Percentiles rank a stretch among this genome's conserved stretches.
These are phyloP conservation scores for Andrena flavipes DNA, from an alignment of 2,888 invertebrate genomes.

Conservation along the genomic window DNA sequence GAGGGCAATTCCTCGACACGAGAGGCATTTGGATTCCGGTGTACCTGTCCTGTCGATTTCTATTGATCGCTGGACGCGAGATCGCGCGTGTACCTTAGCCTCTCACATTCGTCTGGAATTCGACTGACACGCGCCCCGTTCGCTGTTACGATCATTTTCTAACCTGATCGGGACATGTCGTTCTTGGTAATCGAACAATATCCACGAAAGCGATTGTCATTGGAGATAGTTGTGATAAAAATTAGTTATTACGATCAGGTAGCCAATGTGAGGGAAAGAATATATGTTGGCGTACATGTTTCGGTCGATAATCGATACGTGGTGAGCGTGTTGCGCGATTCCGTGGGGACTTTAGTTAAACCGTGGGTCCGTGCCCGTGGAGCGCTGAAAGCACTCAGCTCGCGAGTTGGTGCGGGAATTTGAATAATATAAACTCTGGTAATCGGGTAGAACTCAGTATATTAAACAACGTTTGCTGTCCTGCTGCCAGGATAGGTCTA, in stretches of 20 bases:
- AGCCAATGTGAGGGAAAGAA: slow-evolving; percentile 45
- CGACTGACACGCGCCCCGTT: slow-evolving; percentile 40
- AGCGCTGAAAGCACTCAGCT: no score
- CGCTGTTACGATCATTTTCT: slow-evolving; percentile 60
- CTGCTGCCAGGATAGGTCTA: no score
- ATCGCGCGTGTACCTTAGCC: slow-evolving; percentile 29
- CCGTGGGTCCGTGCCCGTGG: no score
- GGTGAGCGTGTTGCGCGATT: no score
- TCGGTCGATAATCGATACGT: slow-evolving; percentile 30
- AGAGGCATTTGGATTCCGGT: slow-evolving; percentile 77
- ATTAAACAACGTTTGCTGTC: no score
- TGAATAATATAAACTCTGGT: no score
- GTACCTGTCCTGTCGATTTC: slow-evolving; percentile 23
- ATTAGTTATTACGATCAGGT: slow-evolving; percentile 27
- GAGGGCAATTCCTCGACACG: slow-evolving; percentile 80
- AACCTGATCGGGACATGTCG: slow-evolving; percentile 69
- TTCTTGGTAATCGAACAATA: slow-evolving; percentile 65
- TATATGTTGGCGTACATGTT: slow-evolving; percentile 45
- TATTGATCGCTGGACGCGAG: slow-evolving; percentile 36
- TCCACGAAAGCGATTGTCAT: slow-evolving; percentile 81
- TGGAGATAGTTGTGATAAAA: slow-evolving; percentile 62
- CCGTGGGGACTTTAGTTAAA: no score
- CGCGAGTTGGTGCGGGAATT: no score
- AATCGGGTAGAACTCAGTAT: no score
- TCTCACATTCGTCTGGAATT: slow-evolving; percentile 46